Base-by-base conservation (phyloP, 2,797 vertebrate species). In the Micrastur ruficollis region DNA sequence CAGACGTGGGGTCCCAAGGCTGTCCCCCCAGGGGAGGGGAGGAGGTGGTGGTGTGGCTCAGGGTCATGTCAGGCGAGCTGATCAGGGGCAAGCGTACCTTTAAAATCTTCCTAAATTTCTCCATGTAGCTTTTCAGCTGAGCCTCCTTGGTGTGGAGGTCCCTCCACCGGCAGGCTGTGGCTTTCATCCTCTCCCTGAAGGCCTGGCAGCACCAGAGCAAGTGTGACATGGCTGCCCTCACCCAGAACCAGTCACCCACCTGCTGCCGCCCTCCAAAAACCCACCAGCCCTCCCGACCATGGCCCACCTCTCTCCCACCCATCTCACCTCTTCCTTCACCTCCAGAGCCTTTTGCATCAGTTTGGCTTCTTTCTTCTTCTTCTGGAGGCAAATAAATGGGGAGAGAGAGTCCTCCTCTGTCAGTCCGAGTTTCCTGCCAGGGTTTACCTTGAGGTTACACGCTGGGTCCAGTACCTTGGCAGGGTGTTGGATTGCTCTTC, bases 71-170 rank as follows among this genome's bases (percentile, higher is more conserved):
- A 76, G 56, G 17, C 1, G 3, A 53, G 38, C 42, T 29, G 34
- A 71, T 31, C 31, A 31, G 52, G 49, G 49, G 14, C 26, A 40
- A 52, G 3, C 17, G 8, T 90, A 98, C 98, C 97, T 98, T 96
- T 18, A 97, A 79, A 32, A 86, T 95, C 0, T 16, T 83, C 83
- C 88, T 92, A 31, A 90, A 97, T 49, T 92, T 97, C 75, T 98
- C 65, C 62, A 94, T 94, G 52, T 97, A 55, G 25, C 89, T 66
- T 67, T 97, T 97, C 93, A 97, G 93, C 87, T 98, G 86, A 29
- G 79, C 92, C 25, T 97, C 95, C 91, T 94, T 97, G 68, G 47
- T 1, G 0, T 72, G 81, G n/a, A 98, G 89, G 3, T 97, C 96
- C 36, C 81, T 97, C 98, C 98, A 98, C 27, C 34, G 68, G 42